These are phyloP conservation scores for Sceloporus undulatus DNA, from an alignment of 2,113 vertebrate genomes.

Conservation along the genomic window DNA sequence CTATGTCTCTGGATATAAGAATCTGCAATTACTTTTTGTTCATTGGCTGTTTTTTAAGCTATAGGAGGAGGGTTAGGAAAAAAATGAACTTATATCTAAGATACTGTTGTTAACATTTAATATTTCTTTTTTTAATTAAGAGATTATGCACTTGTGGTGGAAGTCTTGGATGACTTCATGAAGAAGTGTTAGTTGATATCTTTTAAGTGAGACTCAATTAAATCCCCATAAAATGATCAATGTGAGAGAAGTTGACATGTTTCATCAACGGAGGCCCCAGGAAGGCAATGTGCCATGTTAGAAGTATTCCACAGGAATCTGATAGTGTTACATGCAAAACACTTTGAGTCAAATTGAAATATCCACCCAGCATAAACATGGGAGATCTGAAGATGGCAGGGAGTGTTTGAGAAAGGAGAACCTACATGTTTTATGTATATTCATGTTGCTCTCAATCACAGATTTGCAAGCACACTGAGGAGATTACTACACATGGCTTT, in stretches of 20 bases:
- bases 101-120: not conserved
- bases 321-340: conserved; percentile 72
- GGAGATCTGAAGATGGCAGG: conserved; percentile 66
- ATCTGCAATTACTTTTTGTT: too few species aligned
- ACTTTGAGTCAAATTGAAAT: conserved; percentile 67
- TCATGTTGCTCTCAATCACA: too few species aligned
- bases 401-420: conserved; percentile 66
- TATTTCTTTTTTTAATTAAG: conserved; percentile 60
- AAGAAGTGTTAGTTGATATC: conserved; percentile 76
- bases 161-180: conserved; percentile 72
- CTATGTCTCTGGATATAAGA: not conserved
- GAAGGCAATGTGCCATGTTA: conserved; percentile 73
- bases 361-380: conserved; percentile 70
- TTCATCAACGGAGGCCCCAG: conserved; percentile 62
- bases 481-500: too few species aligned
- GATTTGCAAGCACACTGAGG: too few species aligned
- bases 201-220: conserved; percentile 78
- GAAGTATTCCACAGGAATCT: conserved; percentile 73
- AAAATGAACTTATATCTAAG: conserved; percentile 56
- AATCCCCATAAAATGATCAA: conserved; percentile 73
- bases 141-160: conserved; percentile 71
- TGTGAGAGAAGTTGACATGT: conserved; percentile 73
- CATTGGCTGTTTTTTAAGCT: not conserved
- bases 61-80: not conserved
- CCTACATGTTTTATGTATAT: conserved; percentile 11